Evolutionary conservation across 2,888 invertebrate species (phyloP).

Genomic region (Troides oblongomaculatus): DNA sequence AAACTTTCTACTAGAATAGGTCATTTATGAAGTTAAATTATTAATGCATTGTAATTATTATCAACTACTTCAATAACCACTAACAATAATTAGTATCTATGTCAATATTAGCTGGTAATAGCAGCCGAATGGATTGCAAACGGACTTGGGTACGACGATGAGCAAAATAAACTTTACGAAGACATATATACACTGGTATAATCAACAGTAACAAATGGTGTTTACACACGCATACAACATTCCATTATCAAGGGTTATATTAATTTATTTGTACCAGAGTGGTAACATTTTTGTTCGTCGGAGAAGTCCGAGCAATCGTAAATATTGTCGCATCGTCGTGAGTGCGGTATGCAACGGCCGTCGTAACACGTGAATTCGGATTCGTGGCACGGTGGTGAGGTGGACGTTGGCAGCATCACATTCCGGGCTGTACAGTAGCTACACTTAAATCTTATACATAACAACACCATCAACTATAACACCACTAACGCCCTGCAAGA

Average conservation of each 20-base stretch:
- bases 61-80: background rate
- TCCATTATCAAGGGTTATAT: conserved; percentile 42
- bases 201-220: conserved; percentile 28
- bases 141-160: background rate
- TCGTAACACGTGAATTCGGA: conserved; percentile 88
- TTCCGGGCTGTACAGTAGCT: conserved; percentile 62
- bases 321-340: conserved; percentile 91
- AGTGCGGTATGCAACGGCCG: conserved; percentile 86
- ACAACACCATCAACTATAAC: background rate
- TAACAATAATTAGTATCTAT: background rate
- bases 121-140: background rate
- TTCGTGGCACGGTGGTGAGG: conserved; percentile 76
- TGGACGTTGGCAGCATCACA: conserved; percentile 58
- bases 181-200: conserved; percentile 23
- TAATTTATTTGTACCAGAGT: conserved; percentile 64
- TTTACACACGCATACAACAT: conserved; percentile 50
- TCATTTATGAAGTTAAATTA: too few species aligned
- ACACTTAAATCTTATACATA: conserved; percentile 34
- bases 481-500: too few species aligned
- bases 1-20: too few species aligned
- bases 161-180: conserved; percentile 12
- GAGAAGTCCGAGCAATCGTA: conserved; percentile 95
- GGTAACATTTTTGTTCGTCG: conserved; percentile 92
- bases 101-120: background rate
- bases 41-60: too few species aligned